These are phyloP conservation scores for Ornithoptera alexandrae DNA, from an alignment of 2,888 invertebrate genomes.

Conservation along the genomic window DNA sequence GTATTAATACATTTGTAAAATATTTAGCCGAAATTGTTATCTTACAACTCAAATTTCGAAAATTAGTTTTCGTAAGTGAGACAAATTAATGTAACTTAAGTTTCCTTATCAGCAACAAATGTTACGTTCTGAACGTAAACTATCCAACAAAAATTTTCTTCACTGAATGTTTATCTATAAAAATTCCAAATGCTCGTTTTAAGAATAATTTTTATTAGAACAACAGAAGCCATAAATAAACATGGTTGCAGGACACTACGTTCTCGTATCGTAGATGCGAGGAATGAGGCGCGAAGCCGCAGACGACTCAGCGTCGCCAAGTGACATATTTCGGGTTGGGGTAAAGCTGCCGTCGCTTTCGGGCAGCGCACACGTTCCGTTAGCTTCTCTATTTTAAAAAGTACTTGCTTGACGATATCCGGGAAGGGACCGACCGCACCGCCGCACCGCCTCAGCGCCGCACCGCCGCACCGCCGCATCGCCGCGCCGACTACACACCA, in stretches of 20 bases:
- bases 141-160: not conserved
- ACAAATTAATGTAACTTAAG: not conserved
- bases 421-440: constrained; percentile 63
- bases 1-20: too few relatives aligned
- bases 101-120: not conserved
- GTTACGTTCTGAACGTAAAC: not conserved
- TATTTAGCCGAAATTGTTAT: too few relatives aligned
- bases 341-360: constrained; percentile 76
- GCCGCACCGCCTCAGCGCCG: constrained; percentile 18
- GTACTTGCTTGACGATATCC: constrained; percentile 75
- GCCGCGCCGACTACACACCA: constrained; percentile 42
- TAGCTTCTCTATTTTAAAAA: constrained; percentile 78
- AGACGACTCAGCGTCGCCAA: constrained; percentile 51
- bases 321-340: constrained; percentile 74
- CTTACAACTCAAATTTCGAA: not conserved
- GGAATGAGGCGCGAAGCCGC: constrained; percentile 26
- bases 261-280: constrained; percentile 16
- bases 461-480: constrained; percentile 17
- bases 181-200: not conserved
- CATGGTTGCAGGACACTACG: not conserved
- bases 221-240: constrained; percentile 1
- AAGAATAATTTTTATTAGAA: not conserved
- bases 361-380: constrained; percentile 76
- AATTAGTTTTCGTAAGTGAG: not conserved
- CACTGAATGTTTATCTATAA: not conserved